Evolutionary conservation across 23 tunicate genomes (phyloP).

Genomic region (Styela plicata): DNA sequence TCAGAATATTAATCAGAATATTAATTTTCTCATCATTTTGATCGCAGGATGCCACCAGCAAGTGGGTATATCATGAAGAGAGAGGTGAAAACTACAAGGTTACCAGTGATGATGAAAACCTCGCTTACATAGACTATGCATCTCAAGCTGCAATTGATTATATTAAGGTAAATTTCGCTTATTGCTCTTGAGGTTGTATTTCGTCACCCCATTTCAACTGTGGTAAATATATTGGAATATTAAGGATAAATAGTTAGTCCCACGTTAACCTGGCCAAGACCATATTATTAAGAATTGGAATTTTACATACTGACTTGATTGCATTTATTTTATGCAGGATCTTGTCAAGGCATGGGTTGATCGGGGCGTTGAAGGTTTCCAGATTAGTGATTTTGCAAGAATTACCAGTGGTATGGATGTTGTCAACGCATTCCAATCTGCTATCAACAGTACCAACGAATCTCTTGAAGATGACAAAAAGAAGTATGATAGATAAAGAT

Average conservation of each 20-base stretch:
- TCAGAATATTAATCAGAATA: too few relatives aligned
- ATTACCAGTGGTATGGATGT: slow-evolving; percentile 8
- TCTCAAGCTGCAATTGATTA: slow-evolving; percentile 14
- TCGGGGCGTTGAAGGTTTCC: slow-evolving; percentile 42
- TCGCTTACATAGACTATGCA: slow-evolving; percentile 38
- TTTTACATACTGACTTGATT: too few relatives aligned
- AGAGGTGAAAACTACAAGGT: slow-evolving; percentile 35
- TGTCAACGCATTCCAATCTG: neutral
- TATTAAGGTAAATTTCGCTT: slow-evolving; percentile 19
- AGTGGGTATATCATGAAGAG: slow-evolving; percentile 27
- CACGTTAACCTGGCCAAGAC: neutral
- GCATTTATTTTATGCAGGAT: slow-evolving; percentile 26
- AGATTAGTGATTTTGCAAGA: slow-evolving; percentile 40
- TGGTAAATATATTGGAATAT: too few relatives aligned
- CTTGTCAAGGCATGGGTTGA: slow-evolving; percentile 37
- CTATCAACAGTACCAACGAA: neutral
- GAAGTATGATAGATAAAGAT: neutral
- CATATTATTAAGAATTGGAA: too few relatives aligned
- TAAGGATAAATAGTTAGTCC: too few relatives aligned
- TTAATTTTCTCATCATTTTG: too few relatives aligned
- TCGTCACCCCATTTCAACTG: too few relatives aligned
- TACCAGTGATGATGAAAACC: neutral
- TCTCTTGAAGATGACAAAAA: neutral
- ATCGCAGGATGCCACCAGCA: neutral
- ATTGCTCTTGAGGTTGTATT: too few relatives aligned